These are phyloP conservation scores for Clarias batrachus DNA, from an alignment of 2,113 vertebrate species.

Conservation along the genomic window DNA sequence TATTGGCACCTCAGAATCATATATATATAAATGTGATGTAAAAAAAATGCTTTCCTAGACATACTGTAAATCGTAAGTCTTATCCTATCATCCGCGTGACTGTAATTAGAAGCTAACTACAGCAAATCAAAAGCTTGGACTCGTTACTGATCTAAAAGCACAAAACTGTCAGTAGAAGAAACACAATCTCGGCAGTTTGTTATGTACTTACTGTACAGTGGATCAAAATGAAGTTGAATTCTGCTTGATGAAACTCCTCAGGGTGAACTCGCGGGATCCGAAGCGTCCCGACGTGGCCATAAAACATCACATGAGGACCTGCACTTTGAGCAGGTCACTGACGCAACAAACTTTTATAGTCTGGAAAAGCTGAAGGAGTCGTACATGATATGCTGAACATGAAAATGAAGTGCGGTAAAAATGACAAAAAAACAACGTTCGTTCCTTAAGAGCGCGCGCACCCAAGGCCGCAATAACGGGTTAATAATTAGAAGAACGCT, in stretches of 20 bases:
- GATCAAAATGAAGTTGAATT: neutral
- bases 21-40: too few relatives aligned
- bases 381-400: neutral
- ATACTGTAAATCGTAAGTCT: neutral
- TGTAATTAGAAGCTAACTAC: neutral
- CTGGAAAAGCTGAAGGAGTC: neutral
- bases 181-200: too few relatives aligned
- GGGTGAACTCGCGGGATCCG: neutral
- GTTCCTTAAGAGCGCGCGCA: neutral
- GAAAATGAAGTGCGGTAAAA: neutral
- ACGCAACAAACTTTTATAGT: neutral
- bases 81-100: neutral
- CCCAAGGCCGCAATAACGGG: neutral
- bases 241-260: neutral
- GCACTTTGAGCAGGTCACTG: neutral
- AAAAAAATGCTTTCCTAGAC: neutral
- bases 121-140: neutral
- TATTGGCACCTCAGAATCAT: neutral
- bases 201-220: neutral
- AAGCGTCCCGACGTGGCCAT: neutral
- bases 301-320: neutral
- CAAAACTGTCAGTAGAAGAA: neutral
- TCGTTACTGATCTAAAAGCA: neutral
- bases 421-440: neutral
- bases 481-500: neutral